A percentile compares a stretch with the other conserved stretches of the same genome.
These are phyloP conservation scores for Platalea minor DNA, from an alignment of 2,797 vertebrate genomes.

Conservation along the genomic window DNA sequence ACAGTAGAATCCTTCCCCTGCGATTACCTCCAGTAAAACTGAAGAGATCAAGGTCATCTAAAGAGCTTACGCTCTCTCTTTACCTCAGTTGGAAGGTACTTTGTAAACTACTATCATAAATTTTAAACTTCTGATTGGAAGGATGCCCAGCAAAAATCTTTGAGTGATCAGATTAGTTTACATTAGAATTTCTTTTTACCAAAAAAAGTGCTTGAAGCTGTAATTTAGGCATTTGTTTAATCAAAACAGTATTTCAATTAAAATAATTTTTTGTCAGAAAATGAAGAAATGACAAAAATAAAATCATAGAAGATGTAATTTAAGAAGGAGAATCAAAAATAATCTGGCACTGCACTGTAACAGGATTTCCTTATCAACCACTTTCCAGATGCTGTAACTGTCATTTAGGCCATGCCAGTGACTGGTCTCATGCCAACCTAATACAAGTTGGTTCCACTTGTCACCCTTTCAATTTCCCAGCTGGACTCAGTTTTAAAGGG, in stretches of 20 bases:
- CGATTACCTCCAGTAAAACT: background rate
- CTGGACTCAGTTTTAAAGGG: constrained; percentile 75
- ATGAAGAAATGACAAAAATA: constrained; percentile 39
- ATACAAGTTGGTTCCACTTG: constrained; percentile 78
- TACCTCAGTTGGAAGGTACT: background rate
- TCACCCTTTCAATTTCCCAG: constrained; percentile 78
- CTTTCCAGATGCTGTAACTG: constrained; percentile 73
- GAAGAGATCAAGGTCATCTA: background rate
- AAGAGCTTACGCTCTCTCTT: background rate
- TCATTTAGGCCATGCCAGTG: constrained; percentile 71
- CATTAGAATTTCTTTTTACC: background rate
- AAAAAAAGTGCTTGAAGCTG: constrained; percentile 35
- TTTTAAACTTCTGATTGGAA: constrained; percentile 20
- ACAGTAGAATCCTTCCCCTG: background rate
- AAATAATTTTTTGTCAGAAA: constrained; percentile 45
- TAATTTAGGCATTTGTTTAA: constrained; percentile 47
- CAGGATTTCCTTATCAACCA: constrained; percentile 79
- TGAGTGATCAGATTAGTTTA: constrained; percentile 36
- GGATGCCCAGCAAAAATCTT: background rate
- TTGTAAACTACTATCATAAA: background rate
- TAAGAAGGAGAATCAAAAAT: constrained; percentile 28
- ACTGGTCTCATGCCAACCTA: constrained; percentile 72
- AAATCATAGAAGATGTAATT: constrained; percentile 65
- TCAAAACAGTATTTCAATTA: background rate
- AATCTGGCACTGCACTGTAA: constrained; percentile 54